A percentile compares a stretch with the other conserved stretches of the same genome.
These are phyloP conservation scores for Rhadinocentrus ornatus DNA, from an alignment of 2,797 vertebrate species.

Conservation along the genomic window DNA sequence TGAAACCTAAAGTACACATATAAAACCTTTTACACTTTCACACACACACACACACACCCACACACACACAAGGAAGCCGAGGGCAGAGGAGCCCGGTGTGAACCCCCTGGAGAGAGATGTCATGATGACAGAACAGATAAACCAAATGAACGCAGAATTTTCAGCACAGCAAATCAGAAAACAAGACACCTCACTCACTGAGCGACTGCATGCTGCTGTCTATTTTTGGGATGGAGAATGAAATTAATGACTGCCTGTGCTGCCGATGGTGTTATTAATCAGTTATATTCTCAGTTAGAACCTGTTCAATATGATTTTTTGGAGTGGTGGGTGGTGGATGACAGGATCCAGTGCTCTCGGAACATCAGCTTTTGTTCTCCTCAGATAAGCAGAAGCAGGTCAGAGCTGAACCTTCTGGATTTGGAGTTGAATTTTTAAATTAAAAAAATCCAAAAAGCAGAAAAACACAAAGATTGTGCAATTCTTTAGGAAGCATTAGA, in stretches of 20 bases:
- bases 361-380: constrained; percentile 34
- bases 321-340: constrained; percentile 4
- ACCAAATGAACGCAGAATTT: constrained; percentile 54
- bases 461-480: constrained; percentile 10
- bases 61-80: constrained; percentile 12
- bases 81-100: constrained; percentile 29
- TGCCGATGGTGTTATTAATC: constrained; percentile 59
- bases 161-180: constrained; percentile 52
- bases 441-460: background rate
- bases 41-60: constrained; percentile 10
- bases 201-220: constrained; percentile 52
- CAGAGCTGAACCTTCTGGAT: background rate
- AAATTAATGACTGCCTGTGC: constrained; percentile 57
- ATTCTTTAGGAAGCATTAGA: background rate
- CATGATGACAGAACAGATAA: constrained; percentile 46
- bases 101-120: constrained; percentile 50
- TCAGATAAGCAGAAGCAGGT: constrained; percentile 19
- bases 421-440: constrained; percentile 7
- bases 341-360: constrained; percentile 6
- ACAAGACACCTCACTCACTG: constrained; percentile 40
- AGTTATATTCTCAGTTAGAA: constrained; percentile 49
- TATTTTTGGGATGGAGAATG: constrained; percentile 47
- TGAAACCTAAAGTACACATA: constrained; percentile 18
- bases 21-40: background rate
- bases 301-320: constrained; percentile 37